phyloP scores from a whole-genome alignment of 2,113 vertebrate species.

The Lampris incognitus region DNA sequence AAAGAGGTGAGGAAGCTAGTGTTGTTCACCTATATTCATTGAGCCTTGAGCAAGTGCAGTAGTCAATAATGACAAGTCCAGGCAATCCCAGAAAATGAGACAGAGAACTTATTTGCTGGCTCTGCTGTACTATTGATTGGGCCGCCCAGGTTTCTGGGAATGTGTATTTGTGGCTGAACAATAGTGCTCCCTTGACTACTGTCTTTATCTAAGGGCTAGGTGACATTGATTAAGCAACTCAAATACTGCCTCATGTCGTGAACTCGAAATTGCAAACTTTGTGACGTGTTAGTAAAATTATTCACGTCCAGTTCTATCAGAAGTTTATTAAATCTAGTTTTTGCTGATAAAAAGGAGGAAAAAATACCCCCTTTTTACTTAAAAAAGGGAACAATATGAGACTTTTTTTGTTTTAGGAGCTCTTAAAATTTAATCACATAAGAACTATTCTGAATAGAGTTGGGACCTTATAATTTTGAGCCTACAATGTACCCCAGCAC shows the following conservation, averaged over 20 bases:
- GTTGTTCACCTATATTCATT: slow-evolving; percentile 23
- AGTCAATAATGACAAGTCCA: slow-evolving; percentile 65
- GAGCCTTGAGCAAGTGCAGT: slow-evolving; percentile 28
- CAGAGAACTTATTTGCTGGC: slow-evolving; percentile 38
- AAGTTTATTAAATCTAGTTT: background rate
- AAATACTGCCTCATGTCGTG: background rate
- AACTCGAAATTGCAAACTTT: background rate
- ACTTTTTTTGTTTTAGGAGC: background rate
- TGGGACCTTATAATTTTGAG: too few relatives aligned
- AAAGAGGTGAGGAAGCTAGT: slow-evolving; percentile 26
- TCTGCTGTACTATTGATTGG: slow-evolving; percentile 24
- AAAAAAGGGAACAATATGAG: too few relatives aligned
- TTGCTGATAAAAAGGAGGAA: background rate
- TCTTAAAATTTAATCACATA: background rate
- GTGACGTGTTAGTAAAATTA: background rate
- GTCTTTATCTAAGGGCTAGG: background rate
- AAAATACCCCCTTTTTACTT: background rate
- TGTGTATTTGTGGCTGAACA: slow-evolving; percentile 17
- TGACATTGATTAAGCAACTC: background rate
- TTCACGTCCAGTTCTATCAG: background rate
- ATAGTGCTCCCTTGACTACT: background rate
- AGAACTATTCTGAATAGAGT: too few relatives aligned
- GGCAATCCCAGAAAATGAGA: slow-evolving; percentile 41
- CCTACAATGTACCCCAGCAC: background rate
- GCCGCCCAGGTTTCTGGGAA: slow-evolving; percentile 17